Evolutionary conservation across 2,888 invertebrate genomes (phyloP).

Genomic region (Cynaeus angustus): DNA sequence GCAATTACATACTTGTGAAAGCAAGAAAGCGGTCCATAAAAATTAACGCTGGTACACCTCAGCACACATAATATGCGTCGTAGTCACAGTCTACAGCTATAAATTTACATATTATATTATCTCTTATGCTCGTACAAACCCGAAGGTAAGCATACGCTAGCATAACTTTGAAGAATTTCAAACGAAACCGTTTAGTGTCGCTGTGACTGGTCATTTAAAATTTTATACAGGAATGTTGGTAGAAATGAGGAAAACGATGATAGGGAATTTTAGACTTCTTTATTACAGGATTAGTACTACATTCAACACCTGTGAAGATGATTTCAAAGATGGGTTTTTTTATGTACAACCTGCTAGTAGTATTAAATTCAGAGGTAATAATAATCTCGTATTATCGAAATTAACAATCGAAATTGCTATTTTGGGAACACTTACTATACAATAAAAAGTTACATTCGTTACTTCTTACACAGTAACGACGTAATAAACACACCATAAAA

Average conservation of each 20-base stretch:
- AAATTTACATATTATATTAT: slow-evolving; percentile 42
- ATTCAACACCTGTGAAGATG: no score
- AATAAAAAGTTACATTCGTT: no score
- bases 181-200: slow-evolving; percentile 11
- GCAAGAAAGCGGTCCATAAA: slow-evolving; percentile 27
- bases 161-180: slow-evolving; percentile 7
- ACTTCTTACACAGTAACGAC: not conserved
- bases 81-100: slow-evolving; percentile 29
- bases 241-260: not conserved
- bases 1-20: slow-evolving; percentile 17
- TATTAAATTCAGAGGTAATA: no score
- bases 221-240: not conserved
- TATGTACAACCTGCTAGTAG: no score
- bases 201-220: not conserved
- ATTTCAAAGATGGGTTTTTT: no score
- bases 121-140: slow-evolving; percentile 32
- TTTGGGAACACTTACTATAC: no score
- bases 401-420: no score
- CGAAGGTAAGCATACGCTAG: slow-evolving; percentile 20
- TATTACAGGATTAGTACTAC: not conserved
- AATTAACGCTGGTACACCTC: slow-evolving; percentile 18
- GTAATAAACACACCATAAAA: slow-evolving; percentile 9
- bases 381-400: no score
- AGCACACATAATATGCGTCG: slow-evolving; percentile 31
- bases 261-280: not conserved